Conservation (phyloP, 2,888 invertebrate species). For the Emmelina monodactyla region DNA sequence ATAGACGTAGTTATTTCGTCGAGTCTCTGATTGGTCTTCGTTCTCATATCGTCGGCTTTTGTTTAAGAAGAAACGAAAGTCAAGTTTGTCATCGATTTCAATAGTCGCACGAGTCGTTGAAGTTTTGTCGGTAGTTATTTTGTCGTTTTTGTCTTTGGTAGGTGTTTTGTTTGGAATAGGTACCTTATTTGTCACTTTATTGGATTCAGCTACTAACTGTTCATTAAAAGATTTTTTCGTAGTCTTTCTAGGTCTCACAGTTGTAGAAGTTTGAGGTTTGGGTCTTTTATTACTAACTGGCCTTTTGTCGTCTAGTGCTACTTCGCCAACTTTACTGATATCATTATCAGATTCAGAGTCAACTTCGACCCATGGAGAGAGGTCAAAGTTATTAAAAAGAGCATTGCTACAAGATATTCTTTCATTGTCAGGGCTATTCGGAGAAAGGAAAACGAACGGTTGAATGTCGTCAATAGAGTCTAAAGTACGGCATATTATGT, state of each 20-base stretch:
- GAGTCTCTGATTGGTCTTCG: conserved; percentile 24
- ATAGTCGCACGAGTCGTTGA: conserved; percentile 21
- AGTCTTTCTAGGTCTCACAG: conserved; percentile 25
- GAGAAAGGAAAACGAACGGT: conserved; percentile 73
- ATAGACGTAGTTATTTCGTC: conserved; percentile 19
- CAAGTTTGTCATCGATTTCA: conserved; percentile 68
- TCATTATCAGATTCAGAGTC: conserved; percentile 41
- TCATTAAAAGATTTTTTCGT: conserved; percentile 22
- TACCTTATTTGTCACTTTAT: conserved; percentile 24
- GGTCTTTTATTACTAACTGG: conserved; percentile 12
- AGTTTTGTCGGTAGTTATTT: conserved; percentile 20
- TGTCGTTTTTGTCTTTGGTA: conserved; percentile 21
- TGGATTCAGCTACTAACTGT: conserved; percentile 20
- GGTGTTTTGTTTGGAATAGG: conserved; percentile 17
- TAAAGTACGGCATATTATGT: conserved; percentile 74
- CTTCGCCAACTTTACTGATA: conserved; percentile 39
- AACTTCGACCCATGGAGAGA: conserved; percentile 69
- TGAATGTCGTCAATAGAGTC: conserved; percentile 72
- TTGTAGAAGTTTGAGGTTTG: conserved; percentile 19
- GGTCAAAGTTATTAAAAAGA: conserved; percentile 63
- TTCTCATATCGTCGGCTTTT: conserved; percentile 48
- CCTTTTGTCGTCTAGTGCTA: conserved; percentile 16
- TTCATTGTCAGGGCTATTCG: conserved; percentile 67
- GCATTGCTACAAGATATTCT: conserved; percentile 65
- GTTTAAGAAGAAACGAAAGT: conserved; percentile 42